Evolutionary conservation across 2,888 invertebrate genomes (phyloP).

Genomic region (Spilosoma lubricipeda): DNA sequence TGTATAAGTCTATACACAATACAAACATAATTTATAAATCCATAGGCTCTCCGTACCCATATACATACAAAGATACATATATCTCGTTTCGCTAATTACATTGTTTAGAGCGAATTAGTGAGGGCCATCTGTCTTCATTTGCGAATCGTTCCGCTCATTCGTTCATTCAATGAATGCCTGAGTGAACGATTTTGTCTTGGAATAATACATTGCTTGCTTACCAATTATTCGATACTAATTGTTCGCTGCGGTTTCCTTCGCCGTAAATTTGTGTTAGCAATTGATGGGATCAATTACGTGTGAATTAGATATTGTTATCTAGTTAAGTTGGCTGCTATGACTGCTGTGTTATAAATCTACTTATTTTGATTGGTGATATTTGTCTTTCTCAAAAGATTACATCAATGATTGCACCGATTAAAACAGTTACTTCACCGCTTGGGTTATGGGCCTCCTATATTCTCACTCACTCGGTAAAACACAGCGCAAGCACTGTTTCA

Average conservation of each 20-base stretch:
- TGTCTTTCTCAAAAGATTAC: not conserved
- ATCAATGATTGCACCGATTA: too few relatives aligned
- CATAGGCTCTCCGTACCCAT: slow-evolving; percentile 19
- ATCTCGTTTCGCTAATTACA: slow-evolving; percentile 55
- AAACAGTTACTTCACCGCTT: too few relatives aligned
- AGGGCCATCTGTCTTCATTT: slow-evolving; percentile 56
- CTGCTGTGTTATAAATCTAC: not conserved
- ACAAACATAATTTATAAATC: slow-evolving; percentile 4
- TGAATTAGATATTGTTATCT: not conserved
- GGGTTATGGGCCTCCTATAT: too few relatives aligned
- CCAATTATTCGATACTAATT: slow-evolving; percentile 11
- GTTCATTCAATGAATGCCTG: slow-evolving; percentile 24
- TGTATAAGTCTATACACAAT: not conserved
- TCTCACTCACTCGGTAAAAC: too few relatives aligned
- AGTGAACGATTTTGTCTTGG: slow-evolving; percentile 24
- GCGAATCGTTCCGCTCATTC: slow-evolving; percentile 24
- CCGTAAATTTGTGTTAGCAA: not conserved
- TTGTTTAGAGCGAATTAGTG: slow-evolving; percentile 56
- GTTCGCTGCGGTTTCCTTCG: not conserved
- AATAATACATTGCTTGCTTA: slow-evolving; percentile 13
- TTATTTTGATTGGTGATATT: not conserved
- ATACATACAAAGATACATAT: slow-evolving; percentile 42
- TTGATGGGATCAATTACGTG: not conserved
- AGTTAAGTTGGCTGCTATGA: not conserved
- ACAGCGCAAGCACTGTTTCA: too few relatives aligned